Evolutionary conservation across 2,113 vertebrate genomes (phyloP), one percentile per base, ranked within the genome.

Genomic region (Indicator maculatus): DNA sequence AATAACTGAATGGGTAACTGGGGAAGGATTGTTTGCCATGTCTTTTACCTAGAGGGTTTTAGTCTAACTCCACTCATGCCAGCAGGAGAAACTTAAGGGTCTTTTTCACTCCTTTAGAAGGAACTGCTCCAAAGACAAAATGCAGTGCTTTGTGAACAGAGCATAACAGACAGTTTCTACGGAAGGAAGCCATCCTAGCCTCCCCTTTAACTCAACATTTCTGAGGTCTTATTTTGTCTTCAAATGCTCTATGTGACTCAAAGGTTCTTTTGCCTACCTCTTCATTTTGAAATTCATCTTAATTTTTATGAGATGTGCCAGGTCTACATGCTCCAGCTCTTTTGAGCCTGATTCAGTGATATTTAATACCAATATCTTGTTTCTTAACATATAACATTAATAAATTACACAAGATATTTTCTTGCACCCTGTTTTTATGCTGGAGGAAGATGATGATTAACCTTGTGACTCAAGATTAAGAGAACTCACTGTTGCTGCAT

Each of bases 231-330:
- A 11, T 83, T 85, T 87, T 77, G 15, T 71, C 24, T 82, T 79
- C 8, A 36, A 38, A 41, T 3, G 2, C 6, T 13, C 15, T 58
- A 27, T 0, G 0, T 3, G 45, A 59, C 75, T 50, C 41, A 19
- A 26, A 27, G 12, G 28, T 86, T 72, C 24, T 52, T 78, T 82
- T 81, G 28, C 14, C 20, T 53, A n/a, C 33, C 13, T 89, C 23
- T 20, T 76, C 11, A 11, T 26, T 58, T 60, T 85, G 59, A 47
- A 47, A 47, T 47, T 7, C 10, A 10, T 47, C 47, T 21, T 47
- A 19, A 47, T 47, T 21, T 52, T 52, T 12, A 12, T 24, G 21
- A 50, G 47, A 52, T 52, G 13, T 52, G 50, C 50, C 50, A 52
- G 23, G 21, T 52, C 50, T 52, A 12, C 23, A 3, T 52, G 50